A percentile compares a stretch with the other conserved stretches of the same genome.
These are phyloP conservation scores for Kryphioiulus occultus DNA, from an alignment of 2,888 invertebrate species.

Conservation along the genomic window DNA sequence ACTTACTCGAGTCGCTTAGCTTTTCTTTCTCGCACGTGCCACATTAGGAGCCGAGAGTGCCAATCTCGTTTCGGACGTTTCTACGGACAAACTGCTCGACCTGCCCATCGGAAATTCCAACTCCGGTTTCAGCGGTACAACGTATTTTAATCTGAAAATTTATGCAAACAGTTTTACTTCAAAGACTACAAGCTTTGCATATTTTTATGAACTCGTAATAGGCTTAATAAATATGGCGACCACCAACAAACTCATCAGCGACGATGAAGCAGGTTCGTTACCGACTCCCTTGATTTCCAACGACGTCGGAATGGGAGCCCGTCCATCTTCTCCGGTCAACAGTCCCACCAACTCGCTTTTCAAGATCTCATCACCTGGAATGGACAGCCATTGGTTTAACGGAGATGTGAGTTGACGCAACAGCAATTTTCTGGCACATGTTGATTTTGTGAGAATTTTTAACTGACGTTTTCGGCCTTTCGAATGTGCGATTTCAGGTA, in stretches of 20 bases:
- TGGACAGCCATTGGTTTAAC: constrained; percentile 69
- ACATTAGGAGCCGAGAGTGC: constrained; percentile 8
- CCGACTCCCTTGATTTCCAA: background rate
- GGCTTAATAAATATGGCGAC: constrained; percentile 38
- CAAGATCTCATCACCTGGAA: constrained; percentile 53
- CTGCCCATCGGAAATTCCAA: constrained; percentile 57
- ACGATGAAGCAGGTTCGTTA: constrained; percentile 4
- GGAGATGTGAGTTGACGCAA: constrained; percentile 69
- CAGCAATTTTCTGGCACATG: background rate
- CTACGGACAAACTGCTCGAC: constrained; percentile 58
- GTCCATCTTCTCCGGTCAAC: constrained; percentile 53
- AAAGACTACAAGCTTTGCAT: no score
- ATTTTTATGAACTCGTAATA: no score
- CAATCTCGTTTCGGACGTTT: constrained; percentile 56
- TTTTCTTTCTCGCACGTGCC: background rate
- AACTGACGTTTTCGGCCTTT: background rate
- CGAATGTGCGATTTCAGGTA: constrained; percentile 56
- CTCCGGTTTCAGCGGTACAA: constrained; percentile 56
- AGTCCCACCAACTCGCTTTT: constrained; percentile 54
- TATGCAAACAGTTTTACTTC: no score
- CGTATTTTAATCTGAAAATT: background rate
- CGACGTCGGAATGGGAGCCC: constrained; percentile 24
- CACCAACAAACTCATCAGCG: background rate
- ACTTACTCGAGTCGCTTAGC: background rate
- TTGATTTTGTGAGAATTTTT: background rate